Evolutionary conservation across 2,888 invertebrate species (phyloP).

Genomic region (Hemicrepidius hirtus): DNA sequence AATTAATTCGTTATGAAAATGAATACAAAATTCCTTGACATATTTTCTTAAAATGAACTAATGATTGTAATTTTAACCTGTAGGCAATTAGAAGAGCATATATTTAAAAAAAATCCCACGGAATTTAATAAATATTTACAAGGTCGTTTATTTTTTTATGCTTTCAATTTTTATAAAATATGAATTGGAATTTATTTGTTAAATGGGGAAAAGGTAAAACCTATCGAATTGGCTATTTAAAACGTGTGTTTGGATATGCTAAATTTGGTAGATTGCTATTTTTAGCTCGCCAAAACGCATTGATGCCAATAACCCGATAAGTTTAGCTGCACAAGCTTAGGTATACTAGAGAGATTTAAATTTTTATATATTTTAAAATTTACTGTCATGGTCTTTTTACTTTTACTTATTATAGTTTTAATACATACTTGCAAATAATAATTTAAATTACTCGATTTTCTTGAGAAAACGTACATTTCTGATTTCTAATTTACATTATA

Average conservation of each 20-base stretch:
- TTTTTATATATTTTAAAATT: constrained; percentile 10
- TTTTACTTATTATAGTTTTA: constrained; percentile 18
- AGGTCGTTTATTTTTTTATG: constrained; percentile 3
- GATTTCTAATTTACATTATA: constrained; percentile 22
- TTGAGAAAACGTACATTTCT: constrained; percentile 28
- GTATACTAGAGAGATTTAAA: constrained; percentile 7
- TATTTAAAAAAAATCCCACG: constrained; percentile 1
- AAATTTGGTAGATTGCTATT: constrained; percentile 47
- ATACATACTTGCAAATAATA: constrained; percentile 27
- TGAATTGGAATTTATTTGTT: neutral
- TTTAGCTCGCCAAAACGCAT: constrained; percentile 44
- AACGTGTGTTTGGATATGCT: constrained; percentile 39
- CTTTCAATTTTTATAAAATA: neutral
- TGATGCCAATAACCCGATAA: constrained; percentile 46
- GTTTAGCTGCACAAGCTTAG: constrained; percentile 24
- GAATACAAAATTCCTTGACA: constrained; percentile 22
- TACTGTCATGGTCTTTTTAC: constrained; percentile 18
- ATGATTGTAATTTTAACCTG: neutral
- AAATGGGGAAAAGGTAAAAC: neutral
- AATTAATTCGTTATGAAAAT: constrained; percentile 20
- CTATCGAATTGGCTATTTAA: constrained; percentile 34
- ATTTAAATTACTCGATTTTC: constrained; percentile 25
- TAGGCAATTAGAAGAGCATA: constrained; percentile 16
- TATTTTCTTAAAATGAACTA: constrained; percentile 11
- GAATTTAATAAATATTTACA: constrained; percentile 8